These are phyloP conservation scores for Clarias macrocephalus DNA, from an alignment of 2,113 vertebrate genomes.

Conservation along the genomic window DNA sequence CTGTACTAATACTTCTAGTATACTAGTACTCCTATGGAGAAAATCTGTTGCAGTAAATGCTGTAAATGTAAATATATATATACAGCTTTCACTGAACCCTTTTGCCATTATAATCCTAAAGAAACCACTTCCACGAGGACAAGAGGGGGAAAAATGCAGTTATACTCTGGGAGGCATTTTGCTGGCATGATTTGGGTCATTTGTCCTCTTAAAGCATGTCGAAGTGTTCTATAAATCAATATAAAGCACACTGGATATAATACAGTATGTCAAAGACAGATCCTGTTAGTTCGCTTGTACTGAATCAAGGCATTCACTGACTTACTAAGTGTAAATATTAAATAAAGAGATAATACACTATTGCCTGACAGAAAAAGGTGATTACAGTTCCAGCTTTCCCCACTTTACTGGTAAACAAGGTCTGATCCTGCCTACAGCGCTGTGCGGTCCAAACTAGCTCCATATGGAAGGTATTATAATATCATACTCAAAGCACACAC, in stretches of 20 bases:
- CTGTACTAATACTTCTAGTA: not conserved
- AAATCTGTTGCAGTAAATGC: not conserved
- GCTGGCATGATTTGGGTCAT: not conserved
- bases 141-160: not conserved
- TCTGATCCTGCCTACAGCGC: not conserved
- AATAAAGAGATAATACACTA: not conserved
- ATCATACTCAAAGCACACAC: slow-evolving; percentile 20
- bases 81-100: not conserved
- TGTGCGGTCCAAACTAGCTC: slow-evolving; percentile 19
- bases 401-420: not conserved
- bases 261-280: not conserved
- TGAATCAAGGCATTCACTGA: not conserved
- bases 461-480: slow-evolving; percentile 41
- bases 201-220: not conserved
- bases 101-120: not conserved
- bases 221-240: not conserved
- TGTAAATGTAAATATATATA: not conserved
- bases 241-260: not conserved
- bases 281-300: not conserved
- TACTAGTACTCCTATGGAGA: not conserved
- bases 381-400: slow-evolving; percentile 3
- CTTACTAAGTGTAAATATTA: not conserved
- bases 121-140: not conserved
- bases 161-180: not conserved
- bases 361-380: not conserved